phyloP scores from a whole-genome alignment of 2,888 invertebrate genomes.

The Linnaemya tessellans region DNA sequence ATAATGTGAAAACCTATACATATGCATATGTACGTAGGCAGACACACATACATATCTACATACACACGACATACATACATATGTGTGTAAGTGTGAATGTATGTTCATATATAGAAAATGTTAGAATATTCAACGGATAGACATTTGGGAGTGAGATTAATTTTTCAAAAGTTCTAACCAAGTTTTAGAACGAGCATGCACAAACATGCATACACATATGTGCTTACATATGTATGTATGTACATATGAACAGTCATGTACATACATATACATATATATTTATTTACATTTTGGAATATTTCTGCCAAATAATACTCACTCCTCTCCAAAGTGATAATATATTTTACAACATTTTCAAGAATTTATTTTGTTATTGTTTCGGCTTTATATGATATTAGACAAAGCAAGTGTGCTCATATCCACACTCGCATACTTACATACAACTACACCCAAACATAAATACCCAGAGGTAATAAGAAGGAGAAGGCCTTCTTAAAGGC shows the following conservation, averaged over 20 bases:
- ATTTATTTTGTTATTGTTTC: slow-evolving; percentile 59
- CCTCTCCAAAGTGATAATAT: slow-evolving; percentile 1
- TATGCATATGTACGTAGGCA: not conserved
- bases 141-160: slow-evolving; percentile 59
- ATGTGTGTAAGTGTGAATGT: not conserved
- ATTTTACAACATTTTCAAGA: slow-evolving; percentile 36
- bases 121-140: slow-evolving; percentile 11
- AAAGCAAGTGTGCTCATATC: slow-evolving; percentile 16
- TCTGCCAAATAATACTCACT: slow-evolving; percentile 11
- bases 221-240: not conserved
- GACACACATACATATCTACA: not conserved
- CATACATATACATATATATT: not conserved
- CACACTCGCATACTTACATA: not conserved
- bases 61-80: too few relatives aligned
- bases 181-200: slow-evolving; percentile 35
- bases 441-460: not conserved
- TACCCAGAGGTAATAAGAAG: too few relatives aligned
- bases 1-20: not conserved
- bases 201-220: not conserved
- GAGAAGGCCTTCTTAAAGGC: too few relatives aligned
- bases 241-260: too few relatives aligned
- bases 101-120: not conserved
- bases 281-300: not conserved
- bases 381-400: slow-evolving; percentile 51
- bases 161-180: slow-evolving; percentile 48